Evolutionary conservation across 1,140 invertebrate genomes (phyloP), one percentile per base, ranked within the genome.

Genomic region (Drosophila eugracilis): DNA sequence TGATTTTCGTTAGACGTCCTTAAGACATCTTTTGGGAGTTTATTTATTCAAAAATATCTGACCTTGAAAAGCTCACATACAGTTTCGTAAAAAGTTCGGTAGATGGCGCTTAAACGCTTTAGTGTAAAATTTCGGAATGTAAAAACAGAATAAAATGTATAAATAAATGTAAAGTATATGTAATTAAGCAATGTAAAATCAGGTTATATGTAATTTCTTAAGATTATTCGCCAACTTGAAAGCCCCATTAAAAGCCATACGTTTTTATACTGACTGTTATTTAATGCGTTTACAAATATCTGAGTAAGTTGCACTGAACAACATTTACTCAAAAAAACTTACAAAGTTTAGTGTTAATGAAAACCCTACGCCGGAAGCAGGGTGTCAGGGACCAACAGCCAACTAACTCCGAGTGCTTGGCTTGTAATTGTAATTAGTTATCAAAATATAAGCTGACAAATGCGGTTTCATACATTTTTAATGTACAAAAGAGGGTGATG

Each of bases 211-310:
- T n/a, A n/a, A n/a, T n/a, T n/a, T n/a, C n/a, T n/a, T n/a, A n/a
- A n/a, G n/a, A n/a, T n/a, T n/a, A n/a, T n/a, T n/a, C n/a, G n/a
- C n/a, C n/a, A n/a, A n/a, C n/a, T n/a, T n/a, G n/a, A n/a, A n/a
- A n/a, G n/a, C 1, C 37, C 41, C 54, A 55, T 14, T 12, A 57
- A 58, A 41, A 58, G 3, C 9, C 26, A n/a, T 17, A 5, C 0
- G 2, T 24, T 14, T 65, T 19, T 63, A 30, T 30, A 49, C 26
- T 39, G 52, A 37, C 15, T 63, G 53, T 55, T 86, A 74, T 65
- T 84, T 69, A 73, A 74, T 77, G 69, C 59, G 77, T 58, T 85
- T 85, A 85, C 80, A 85, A 86, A 69, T 86, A 78, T 86, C 37
- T 57, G 24, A 49, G 24, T 58, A 47, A 50, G 63, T 73, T 57